Conservation (phyloP, 2,113 vertebrate species). For the Bos taurus region DNA sequence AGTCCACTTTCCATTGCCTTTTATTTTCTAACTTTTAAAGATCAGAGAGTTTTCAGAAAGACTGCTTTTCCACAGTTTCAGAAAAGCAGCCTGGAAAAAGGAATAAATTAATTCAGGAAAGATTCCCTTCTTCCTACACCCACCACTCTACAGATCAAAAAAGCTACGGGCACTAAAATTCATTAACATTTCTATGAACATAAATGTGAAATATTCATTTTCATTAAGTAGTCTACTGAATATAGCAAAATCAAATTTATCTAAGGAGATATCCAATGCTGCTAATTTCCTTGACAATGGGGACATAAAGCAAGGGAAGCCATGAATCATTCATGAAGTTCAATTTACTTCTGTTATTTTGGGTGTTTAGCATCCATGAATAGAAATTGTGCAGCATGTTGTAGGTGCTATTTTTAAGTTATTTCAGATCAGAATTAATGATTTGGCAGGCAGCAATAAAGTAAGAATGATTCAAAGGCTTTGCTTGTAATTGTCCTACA, state of each 20-base stretch:
- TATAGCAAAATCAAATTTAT: slow-evolving; percentile 67
- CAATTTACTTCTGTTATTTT: slow-evolving; percentile 66
- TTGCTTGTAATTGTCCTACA: slow-evolving; percentile 47
- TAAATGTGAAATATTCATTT: slow-evolving; percentile 70
- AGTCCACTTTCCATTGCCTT: background rate
- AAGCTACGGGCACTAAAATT: slow-evolving; percentile 51
- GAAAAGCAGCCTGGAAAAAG: slow-evolving; percentile 46
- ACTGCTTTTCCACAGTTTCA: slow-evolving; percentile 49
- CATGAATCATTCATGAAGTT: slow-evolving; percentile 68
- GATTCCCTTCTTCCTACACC: slow-evolving; percentile 44
- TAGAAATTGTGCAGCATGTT: slow-evolving; percentile 59
- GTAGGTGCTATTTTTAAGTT: slow-evolving; percentile 54
- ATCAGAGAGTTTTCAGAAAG: slow-evolving; percentile 47
- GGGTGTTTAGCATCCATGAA: slow-evolving; percentile 47
- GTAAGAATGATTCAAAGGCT: slow-evolving; percentile 35
- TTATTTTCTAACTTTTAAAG: slow-evolving; percentile 50
- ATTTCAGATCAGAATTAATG: slow-evolving; percentile 58
- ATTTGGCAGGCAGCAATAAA: slow-evolving; percentile 43
- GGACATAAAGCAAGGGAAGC: slow-evolving; percentile 54
- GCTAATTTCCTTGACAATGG: slow-evolving; percentile 51
- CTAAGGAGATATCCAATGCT: slow-evolving; percentile 44
- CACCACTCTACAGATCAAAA: slow-evolving; percentile 53
- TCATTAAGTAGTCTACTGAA: slow-evolving; percentile 65
- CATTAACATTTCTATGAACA: slow-evolving; percentile 64
- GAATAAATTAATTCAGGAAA: slow-evolving; percentile 69